Conservation (phyloP, 2,888 invertebrate species). For the Xylocampa areola region DNA sequence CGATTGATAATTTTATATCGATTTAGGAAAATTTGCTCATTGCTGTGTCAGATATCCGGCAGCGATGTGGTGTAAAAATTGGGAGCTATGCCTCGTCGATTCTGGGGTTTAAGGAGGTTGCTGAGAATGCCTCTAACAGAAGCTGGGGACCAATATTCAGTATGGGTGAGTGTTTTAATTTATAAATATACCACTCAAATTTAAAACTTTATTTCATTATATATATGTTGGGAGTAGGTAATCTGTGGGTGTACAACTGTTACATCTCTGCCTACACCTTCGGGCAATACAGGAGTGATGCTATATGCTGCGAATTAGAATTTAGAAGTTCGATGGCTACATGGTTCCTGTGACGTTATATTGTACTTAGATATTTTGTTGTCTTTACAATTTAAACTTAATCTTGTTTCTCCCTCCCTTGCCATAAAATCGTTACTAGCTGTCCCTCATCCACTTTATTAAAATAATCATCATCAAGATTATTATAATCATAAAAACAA, state of each 20-base stretch:
- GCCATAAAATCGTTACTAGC: constrained; percentile 3
- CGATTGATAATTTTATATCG: constrained; percentile 15
- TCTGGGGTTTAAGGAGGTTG: constrained; percentile 85
- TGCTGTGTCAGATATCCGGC: constrained; percentile 64
- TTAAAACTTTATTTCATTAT: background rate
- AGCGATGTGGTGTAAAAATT: constrained; percentile 68
- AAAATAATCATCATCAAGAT: too few species aligned
- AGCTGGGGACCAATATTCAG: constrained; percentile 90
- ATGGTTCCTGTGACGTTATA: background rate
- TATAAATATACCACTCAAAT: background rate
- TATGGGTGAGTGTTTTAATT: constrained; percentile 86
- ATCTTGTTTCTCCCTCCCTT: constrained; percentile 22
- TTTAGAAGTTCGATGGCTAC: too few species aligned
- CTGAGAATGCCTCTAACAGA: constrained; percentile 89
- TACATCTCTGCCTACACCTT: too few species aligned
- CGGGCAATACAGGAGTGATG: too few species aligned
- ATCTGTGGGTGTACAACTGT: background rate
- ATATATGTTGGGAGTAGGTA: constrained; percentile 19
- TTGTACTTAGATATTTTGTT: constrained; percentile 12
- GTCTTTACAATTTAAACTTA: constrained; percentile 14
- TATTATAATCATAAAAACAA: too few species aligned
- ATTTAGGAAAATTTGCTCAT: constrained; percentile 44
- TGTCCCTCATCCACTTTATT: constrained; percentile 17
- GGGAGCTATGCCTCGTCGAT: constrained; percentile 73
- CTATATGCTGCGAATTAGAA: too few species aligned